Evolutionary conservation across 2,113 vertebrate species (phyloP), one percentile per base, ranked within the genome.

Genomic region (Morone chrysops): DNA sequence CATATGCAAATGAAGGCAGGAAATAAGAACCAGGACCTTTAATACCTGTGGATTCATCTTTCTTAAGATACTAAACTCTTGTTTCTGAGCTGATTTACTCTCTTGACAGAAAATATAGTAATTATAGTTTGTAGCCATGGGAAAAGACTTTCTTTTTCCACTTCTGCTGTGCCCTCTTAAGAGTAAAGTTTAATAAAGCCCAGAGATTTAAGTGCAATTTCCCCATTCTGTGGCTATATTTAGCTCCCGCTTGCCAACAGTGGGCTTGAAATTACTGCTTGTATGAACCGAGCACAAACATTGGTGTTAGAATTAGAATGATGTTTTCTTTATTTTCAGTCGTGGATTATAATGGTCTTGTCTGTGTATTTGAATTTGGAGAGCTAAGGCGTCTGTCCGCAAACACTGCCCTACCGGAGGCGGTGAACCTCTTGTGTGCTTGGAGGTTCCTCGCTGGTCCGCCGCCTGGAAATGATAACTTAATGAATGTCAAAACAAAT

Each of bases 401-500:
- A 90, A 89, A 87, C 74, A 60, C 76, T 20, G 68, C 61, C 82
- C 62, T 5, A 41, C 50, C 38, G 2, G 73, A 86, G 72, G 53
- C 43, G 13, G 67, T 20, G 68, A 67, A 71, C 85, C 84, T 78
- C 54, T 59, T 5, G 57, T 5, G 31, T 70, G 72, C 80, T 61
- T 12, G 51, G 62, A 48, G 75, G 67, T 47, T 87, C 70, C 48
- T 89, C 50, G 70, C 81, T 86, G 75, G 65, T 83, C 70, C 20
- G 7, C 71, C 54, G 83, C 74, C 82, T 90, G 81, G 71, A 79
- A 86, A 88, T 67, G 65, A 88, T 90, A 85, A 85, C 84, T 86
- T 93, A 91, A 93, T 90, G 84, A 83, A 88, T 75, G 61, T 92
- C 84, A 92, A 94, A 94, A 93, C 89, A 93, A 92, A 94, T 76